Evolutionary conservation across 2,888 invertebrate species (phyloP).

Genomic region (Cheilosia grossa): DNA sequence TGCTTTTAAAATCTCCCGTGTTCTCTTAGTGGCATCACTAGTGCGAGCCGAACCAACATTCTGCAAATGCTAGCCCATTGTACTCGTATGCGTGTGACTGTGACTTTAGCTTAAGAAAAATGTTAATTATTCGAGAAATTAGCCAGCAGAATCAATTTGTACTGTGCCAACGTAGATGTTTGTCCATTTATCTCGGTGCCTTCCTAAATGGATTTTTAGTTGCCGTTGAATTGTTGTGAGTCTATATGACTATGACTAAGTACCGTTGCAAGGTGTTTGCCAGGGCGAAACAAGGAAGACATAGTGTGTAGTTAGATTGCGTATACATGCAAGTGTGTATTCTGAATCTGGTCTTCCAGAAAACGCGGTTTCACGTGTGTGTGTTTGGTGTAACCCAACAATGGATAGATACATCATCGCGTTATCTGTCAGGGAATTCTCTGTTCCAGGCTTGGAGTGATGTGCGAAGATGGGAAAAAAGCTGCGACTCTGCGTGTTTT

Average conservation of each 20-base stretch:
- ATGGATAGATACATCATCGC: slow-evolving; percentile 41
- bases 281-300: slow-evolving; percentile 39
- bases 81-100: slow-evolving; percentile 14
- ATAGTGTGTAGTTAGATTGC: slow-evolving; percentile 41
- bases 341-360: slow-evolving; percentile 62
- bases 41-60: slow-evolving; percentile 79
- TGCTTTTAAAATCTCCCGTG: slow-evolving; percentile 83
- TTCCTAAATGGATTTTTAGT: slow-evolving; percentile 71
- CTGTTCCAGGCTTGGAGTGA: not conserved
- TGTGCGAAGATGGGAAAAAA: slow-evolving; percentile 29
- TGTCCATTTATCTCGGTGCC: slow-evolving; percentile 60
- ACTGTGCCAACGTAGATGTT: slow-evolving; percentile 46
- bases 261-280: slow-evolving; percentile 58
- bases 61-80: slow-evolving; percentile 48
- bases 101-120: slow-evolving; percentile 32
- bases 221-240: slow-evolving; percentile 63
- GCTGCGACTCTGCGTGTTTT: slow-evolving; percentile 53
- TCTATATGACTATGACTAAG: slow-evolving; percentile 5
- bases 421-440: not conserved
- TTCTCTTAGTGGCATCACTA: slow-evolving; percentile 84
- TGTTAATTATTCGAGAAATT: slow-evolving; percentile 73
- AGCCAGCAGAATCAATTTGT: slow-evolving; percentile 70
- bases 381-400: slow-evolving; percentile 19
- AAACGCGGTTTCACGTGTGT: slow-evolving; percentile 44
- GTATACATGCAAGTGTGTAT: slow-evolving; percentile 26